Conservation (phyloP, 2,797 vertebrate genomes). For the Myoxocephalus aenaeus region DNA sequence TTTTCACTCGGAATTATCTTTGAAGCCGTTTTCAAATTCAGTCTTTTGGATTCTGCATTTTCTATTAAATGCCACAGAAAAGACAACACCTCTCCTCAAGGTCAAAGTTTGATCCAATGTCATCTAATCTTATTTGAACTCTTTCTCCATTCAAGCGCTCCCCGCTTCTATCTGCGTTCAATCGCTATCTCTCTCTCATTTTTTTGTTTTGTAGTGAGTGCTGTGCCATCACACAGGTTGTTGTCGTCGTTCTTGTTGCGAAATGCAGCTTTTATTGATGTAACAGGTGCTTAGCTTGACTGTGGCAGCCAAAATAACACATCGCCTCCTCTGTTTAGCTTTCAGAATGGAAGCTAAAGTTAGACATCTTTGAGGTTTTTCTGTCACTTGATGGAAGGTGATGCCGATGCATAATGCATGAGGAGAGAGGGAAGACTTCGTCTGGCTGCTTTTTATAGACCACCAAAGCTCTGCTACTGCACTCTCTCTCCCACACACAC, state of each 20-base stretch:
- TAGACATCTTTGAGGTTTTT: constrained; percentile 93
- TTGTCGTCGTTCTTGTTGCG: constrained; percentile 58
- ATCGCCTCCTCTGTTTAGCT: constrained; percentile 77
- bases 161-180: constrained; percentile 57
- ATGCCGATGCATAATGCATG: constrained; percentile 98
- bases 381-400: constrained; percentile 91
- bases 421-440: constrained; percentile 93
- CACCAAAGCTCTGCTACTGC: constrained; percentile 68
- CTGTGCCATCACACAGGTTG: constrained; percentile 70
- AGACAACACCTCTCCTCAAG: constrained; percentile 41
- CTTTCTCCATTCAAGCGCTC: background rate
- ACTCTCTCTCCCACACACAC: constrained; percentile 34
- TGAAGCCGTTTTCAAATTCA: constrained; percentile 4
- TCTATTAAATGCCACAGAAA: background rate
- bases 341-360: constrained; percentile 87
- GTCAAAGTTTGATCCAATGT: constrained; percentile 53
- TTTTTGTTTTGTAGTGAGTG: constrained; percentile 21
- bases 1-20: background rate
- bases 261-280: constrained; percentile 82
- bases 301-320: constrained; percentile 77
- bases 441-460: constrained; percentile 97
- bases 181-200: constrained; percentile 29
- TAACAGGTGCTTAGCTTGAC: constrained; percentile 85
- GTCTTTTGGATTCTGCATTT: background rate
- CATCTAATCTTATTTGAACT: constrained; percentile 37